Evolutionary conservation across 2,113 vertebrate genomes (phyloP).

Genomic region (Cisticola juncidis): DNA sequence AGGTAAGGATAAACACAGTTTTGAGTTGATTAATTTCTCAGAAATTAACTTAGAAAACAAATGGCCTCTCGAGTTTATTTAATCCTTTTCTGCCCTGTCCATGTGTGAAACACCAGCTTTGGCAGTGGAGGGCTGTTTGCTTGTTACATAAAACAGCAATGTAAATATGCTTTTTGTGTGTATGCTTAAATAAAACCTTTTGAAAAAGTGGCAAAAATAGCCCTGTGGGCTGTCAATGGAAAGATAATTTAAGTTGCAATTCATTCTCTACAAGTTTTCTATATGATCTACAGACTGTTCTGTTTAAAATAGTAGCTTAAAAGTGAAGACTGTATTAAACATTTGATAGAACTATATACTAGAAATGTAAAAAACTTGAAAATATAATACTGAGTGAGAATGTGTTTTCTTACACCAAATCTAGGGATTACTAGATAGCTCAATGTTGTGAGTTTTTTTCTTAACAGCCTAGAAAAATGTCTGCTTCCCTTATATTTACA

Average conservation of each 20-base stretch:
- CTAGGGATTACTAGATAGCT: background rate
- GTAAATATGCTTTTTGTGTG: background rate
- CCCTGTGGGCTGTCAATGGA: background rate
- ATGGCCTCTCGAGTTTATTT: background rate
- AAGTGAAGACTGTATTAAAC: background rate
- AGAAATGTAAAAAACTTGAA: background rate
- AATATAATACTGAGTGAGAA: background rate
- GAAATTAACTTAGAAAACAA: constrained; percentile 11
- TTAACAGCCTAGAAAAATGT: background rate
- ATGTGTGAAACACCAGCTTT: background rate
- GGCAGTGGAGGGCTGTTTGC: background rate
- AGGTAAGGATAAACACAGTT: background rate
- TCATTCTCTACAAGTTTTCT: background rate
- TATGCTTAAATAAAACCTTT: constrained; percentile 33
- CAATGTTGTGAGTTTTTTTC: background rate
- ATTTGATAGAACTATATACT: background rate
- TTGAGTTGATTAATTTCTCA: background rate
- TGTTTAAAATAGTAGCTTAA: background rate
- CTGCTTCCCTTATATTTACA: background rate
- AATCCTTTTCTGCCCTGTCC: background rate
- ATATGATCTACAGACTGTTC: background rate
- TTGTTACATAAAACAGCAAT: background rate
- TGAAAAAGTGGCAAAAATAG: background rate
- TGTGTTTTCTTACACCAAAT: constrained; percentile 1
- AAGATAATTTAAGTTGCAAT: background rate